Evolutionary conservation across 2,113 vertebrate genomes (phyloP).

Genomic region (Solenodon paradoxus): DNA sequence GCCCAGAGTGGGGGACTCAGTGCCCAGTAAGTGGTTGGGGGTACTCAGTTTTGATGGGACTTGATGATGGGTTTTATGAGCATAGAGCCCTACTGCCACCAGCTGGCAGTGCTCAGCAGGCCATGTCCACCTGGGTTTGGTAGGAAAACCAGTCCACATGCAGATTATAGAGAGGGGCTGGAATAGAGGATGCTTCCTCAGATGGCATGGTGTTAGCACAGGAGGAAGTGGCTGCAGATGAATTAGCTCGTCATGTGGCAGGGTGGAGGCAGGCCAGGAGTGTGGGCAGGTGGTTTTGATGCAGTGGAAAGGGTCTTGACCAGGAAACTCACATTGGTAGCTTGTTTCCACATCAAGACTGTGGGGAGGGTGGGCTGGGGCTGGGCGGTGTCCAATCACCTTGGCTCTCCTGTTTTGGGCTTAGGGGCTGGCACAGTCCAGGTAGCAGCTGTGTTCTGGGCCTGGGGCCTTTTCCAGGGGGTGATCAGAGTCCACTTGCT

Average conservation of each 20-base stretch:
- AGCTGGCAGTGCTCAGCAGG: not conserved
- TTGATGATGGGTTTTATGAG: not conserved
- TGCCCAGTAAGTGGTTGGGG: too few species aligned
- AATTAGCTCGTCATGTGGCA: not conserved
- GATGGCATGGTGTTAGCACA: not conserved
- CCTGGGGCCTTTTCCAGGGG: conserved; percentile 83
- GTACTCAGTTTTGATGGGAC: too few species aligned
- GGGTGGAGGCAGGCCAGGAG: not conserved
- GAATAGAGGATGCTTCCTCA: not conserved
- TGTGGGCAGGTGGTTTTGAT: not conserved
- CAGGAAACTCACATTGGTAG: not conserved
- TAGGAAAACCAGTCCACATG: not conserved
- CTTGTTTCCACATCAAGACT: not conserved
- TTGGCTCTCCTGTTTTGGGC: not conserved
- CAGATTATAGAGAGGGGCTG: not conserved
- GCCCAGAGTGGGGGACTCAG: not conserved
- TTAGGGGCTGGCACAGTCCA: not conserved
- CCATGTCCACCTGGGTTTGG: too few species aligned
- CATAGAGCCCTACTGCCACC: not conserved
- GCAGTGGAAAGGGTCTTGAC: not conserved
- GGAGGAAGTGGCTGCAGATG: not conserved
- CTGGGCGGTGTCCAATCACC: not conserved
- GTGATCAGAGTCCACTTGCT: conserved; percentile 91
- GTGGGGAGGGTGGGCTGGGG: fast-evolving
- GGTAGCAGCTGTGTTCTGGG: not conserved